Evolutionary conservation across 2,797 vertebrate genomes (phyloP), one percentile per base, ranked within the genome.

Genomic region (Poecile montanus): DNA sequence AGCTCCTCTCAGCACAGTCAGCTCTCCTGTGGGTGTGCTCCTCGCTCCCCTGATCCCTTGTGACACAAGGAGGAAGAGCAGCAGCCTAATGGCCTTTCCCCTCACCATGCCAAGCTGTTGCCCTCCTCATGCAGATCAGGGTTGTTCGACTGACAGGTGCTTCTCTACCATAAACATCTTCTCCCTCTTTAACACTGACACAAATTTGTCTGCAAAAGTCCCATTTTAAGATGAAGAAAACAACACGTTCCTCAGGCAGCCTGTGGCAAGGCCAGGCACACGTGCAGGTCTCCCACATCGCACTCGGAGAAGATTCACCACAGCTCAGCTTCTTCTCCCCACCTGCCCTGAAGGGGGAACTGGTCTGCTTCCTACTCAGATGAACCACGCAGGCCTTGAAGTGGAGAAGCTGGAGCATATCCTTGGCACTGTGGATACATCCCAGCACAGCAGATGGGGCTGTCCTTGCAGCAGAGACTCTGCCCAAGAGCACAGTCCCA

Each of bases 231-330:
- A 53, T 27, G 50, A 72, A 67, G 44, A 53, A 65, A 82, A 68
- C 1, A 0, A 40, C 14, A 4, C 16, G 9, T 6, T n/a, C 6
- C 45, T 68, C 58, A 30, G 54, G 48, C 2, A 82, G 56, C 36
- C 34, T 25, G 25, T 0, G 0, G 63, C 78, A 72, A 79, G 75
- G 30, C 51, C 30, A 47, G 67, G 40, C 84, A 62, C 3, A 62
- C 12, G 25, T 3, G 7, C 1, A 4, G 13, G 34, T 61, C 51
- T 76, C 25, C 53, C 32, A 17, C 2, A 21, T 25, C 0, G 0
- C 16, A 20, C 48, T 15, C 62, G 25, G n/a, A 76, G 81, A 68
- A 80, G 14, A 23, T 36, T 45, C 47, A 67, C 21, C 45, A 63
- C 12, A 53, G 66, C 70, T 68, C 72, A 25, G 21, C 14, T 72